Evolutionary conservation across 2,888 invertebrate genomes (phyloP).

Genomic region (Tholera decimalis): DNA sequence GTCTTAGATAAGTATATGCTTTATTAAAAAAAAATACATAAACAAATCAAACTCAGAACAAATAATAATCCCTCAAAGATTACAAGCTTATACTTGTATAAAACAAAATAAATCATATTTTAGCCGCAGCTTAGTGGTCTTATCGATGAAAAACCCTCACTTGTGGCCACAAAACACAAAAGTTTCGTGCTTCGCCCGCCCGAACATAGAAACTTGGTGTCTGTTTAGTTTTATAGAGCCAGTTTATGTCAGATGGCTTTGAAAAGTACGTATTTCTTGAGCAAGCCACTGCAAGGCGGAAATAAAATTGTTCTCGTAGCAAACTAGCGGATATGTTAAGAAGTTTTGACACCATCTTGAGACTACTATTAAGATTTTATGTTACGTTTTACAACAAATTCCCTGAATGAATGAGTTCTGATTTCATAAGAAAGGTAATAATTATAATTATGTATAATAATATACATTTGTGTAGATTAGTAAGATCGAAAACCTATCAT

Average conservation of each 20-base stretch:
- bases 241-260: slow-evolving; percentile 83
- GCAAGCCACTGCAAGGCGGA: slow-evolving; percentile 65
- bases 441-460: background rate
- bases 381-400: slow-evolving; percentile 26
- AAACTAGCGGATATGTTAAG: slow-evolving; percentile 31
- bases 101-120: slow-evolving; percentile 63
- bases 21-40: slow-evolving; percentile 24
- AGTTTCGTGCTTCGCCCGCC: slow-evolving; percentile 72
- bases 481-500: no score
- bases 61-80: slow-evolving; percentile 22
- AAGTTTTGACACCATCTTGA: slow-evolving; percentile 54
- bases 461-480: no score
- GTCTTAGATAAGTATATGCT: background rate
- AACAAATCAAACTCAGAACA: slow-evolving; percentile 30
- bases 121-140: slow-evolving; percentile 51
- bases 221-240: slow-evolving; percentile 84
- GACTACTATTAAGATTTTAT: slow-evolving; percentile 6
- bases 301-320: slow-evolving; percentile 68
- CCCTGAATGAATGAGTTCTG: background rate
- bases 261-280: slow-evolving; percentile 79
- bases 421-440: background rate
- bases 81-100: slow-evolving; percentile 55
- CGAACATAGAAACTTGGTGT: slow-evolving; percentile 78
- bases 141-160: slow-evolving; percentile 70
- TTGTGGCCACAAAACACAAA: slow-evolving; percentile 68